Percentiles rank a stretch among this genome's conserved stretches.
Conservation (phyloP, 2,113 vertebrate species). For the Notarius quadriscutis region DNA sequence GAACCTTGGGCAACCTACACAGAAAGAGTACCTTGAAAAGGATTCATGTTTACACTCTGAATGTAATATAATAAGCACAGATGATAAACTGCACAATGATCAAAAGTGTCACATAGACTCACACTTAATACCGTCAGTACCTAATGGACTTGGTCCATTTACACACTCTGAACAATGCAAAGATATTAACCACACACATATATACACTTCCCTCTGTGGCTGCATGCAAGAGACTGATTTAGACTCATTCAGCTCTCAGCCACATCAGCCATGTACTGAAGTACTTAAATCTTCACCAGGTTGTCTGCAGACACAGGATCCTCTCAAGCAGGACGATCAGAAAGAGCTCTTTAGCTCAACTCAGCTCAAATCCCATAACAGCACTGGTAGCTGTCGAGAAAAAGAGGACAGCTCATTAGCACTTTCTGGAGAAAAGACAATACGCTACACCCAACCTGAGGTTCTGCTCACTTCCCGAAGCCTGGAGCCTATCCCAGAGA, state of each 20-base stretch:
- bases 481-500: constrained; percentile 64
- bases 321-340: constrained; percentile 26
- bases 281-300: neutral
- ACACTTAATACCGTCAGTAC: neutral
- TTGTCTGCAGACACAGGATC: constrained; percentile 31
- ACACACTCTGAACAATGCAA: neutral
- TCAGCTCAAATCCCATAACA: neutral
- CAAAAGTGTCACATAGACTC: neutral
- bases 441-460: constrained; percentile 42
- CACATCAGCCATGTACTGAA: constrained; percentile 20
- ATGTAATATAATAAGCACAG: neutral
- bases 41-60: constrained; percentile 2
- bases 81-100: neutral
- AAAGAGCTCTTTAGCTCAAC: neutral
- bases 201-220: neutral
- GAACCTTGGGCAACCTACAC: constrained; percentile 20
- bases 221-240: constrained; percentile 16
- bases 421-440: constrained; percentile 19
- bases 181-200: constrained; percentile 12
- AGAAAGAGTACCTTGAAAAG: constrained; percentile 8
- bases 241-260: neutral
- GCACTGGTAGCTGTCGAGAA: neutral
- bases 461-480: constrained; percentile 46
- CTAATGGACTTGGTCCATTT: neutral
- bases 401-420: constrained; percentile 11